Evolutionary conservation across 2,113 vertebrate species (phyloP).

Genomic region (Porphyrio hochstetteri): DNA sequence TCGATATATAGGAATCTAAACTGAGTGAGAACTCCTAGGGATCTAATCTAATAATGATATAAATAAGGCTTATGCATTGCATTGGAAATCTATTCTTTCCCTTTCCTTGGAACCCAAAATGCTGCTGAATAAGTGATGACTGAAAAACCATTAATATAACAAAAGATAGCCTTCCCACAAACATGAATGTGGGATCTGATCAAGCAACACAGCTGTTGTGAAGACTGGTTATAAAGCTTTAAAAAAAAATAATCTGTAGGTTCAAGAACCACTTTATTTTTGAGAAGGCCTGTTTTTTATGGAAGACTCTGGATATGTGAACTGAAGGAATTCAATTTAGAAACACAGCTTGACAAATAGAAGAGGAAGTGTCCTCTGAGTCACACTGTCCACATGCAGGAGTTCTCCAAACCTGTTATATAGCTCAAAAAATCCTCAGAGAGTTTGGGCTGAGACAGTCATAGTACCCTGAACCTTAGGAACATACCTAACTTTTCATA

Average conservation of each 20-base stretch:
- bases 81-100: background rate
- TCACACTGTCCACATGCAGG: background rate
- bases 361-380: background rate
- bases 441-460: background rate
- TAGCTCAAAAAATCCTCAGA: background rate
- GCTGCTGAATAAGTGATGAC: background rate
- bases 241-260: background rate
- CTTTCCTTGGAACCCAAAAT: background rate
- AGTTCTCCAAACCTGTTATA: background rate
- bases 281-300: background rate
- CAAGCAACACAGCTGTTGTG: background rate
- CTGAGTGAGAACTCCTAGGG: background rate
- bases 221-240: background rate
- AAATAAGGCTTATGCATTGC: background rate
- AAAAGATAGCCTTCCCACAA: background rate
- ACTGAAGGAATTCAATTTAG: background rate
- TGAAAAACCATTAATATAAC: background rate
- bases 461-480: background rate
- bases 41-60: background rate
- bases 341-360: background rate
- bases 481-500: background rate
- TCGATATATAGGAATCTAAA: background rate
- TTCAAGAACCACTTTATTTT: background rate
- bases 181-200: background rate
- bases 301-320: background rate